Base-by-base conservation (phyloP, 2,113 vertebrate genomes). In the Muntiacus muntjak region DNA sequence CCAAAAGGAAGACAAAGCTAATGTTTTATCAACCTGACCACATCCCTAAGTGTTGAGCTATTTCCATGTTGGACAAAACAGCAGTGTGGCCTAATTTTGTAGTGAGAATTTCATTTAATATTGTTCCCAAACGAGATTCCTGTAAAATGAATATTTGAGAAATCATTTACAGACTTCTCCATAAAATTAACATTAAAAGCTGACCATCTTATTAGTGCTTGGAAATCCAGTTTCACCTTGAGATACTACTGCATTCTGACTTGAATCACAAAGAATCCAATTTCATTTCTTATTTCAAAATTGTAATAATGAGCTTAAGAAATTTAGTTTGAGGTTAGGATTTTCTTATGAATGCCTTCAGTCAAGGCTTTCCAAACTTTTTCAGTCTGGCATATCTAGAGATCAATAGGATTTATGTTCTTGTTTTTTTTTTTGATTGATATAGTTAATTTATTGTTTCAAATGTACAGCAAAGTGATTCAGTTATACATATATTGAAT, bases 61-160 rank as follows among this genome's bases (percentile, higher is more conserved):
- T n/a, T 64, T 43, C 88, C 78, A 60, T 10, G 71, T 50, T 74
- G 84, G 33, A 86, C 43, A 87, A 83, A 95, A 84, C 47, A 84
- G 58, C n/a, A 52, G 17, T 16, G 57, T 15, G 54, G 85, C 89
- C 45, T 47, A 33, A 76, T 94, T 97, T 81, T 36, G 9, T 74
- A 94, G 57, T 21, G 74, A 90, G 52, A 60, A 91, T 33, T 96
- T 96, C 87, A 97, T 95, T 40, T 95, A 82, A 81, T 91, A 84
- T 33, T 55, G 58, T 94, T 97, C 25, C 57, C 76, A 88, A 88
- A 52, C 43, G 91, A 95, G 58, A 64, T 76, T 91, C 26, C 76
- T 93, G 28, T 81, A 89, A 85, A 67, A 94, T 16, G 71, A 58
- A 71, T 81, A 92, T 19, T 88, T 88, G 89, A 92, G 92, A 96